Evolutionary conservation across 2,888 invertebrate genomes (phyloP).

Genomic region (Phaonia tiefii): DNA sequence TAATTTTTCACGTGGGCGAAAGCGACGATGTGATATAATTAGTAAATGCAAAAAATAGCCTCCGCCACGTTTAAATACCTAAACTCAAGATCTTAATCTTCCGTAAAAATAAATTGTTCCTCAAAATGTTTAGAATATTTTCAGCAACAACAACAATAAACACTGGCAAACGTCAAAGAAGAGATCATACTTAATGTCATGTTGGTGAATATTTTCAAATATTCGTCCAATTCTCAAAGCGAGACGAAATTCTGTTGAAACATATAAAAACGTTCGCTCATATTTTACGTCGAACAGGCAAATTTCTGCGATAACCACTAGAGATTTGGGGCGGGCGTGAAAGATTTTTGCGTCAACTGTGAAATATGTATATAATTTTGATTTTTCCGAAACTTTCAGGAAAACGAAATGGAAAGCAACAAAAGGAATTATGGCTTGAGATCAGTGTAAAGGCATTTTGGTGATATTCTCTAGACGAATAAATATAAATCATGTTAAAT

Average conservation of each 20-base stretch:
- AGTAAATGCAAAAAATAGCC: conserved; percentile 31
- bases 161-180: too few relatives aligned
- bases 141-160: conserved; percentile 4
- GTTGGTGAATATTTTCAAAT: conserved; percentile 14
- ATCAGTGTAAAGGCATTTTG: background rate
- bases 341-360: background rate
- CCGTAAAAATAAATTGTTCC: conserved; percentile 26
- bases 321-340: background rate
- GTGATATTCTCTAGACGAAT: background rate
- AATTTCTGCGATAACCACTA: background rate
- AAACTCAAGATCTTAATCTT: background rate
- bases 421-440: conserved; percentile 11
- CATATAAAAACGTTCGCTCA: too few relatives aligned
- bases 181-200: conserved; percentile 33
- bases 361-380: background rate
- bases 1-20: conserved; percentile 15
- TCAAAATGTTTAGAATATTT: conserved; percentile 15
- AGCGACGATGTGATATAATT: background rate
- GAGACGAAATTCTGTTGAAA: too few relatives aligned
- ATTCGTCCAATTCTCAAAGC: too few relatives aligned
- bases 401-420: too few relatives aligned
- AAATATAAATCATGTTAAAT: conserved; percentile 24
- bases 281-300: background rate
- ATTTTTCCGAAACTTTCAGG: background rate
- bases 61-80: conserved; percentile 4